Evolutionary conservation across 2,888 invertebrate species (phyloP), one percentile per base, ranked within the genome.

Genomic region (Bellardia pandia): DNA sequence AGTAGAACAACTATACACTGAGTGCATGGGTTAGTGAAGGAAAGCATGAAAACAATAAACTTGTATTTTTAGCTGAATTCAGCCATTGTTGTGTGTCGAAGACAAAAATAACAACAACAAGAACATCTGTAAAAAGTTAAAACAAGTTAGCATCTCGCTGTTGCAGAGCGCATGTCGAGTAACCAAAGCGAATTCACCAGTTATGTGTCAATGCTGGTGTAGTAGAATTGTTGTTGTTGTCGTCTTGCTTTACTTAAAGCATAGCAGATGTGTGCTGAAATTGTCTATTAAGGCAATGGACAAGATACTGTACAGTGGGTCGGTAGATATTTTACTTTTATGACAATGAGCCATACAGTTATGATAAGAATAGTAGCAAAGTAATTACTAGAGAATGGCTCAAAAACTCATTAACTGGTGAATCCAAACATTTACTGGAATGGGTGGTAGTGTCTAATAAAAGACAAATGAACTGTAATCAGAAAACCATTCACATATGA

Each of bases 41-140:
- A 77, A 23, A 23, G 62, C 71, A 74, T n/a, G 53, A 53, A 85
- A 84, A 79, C 81, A 87, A 78, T 48, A 60, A 42, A 77, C 42
- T 84, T 77, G 53, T 51, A 51, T 51, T 51, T 81, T 45, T 40
- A 66, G 81, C 86, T 78, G 66, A 88, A 88, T 87, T 88, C 88
- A 87, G 87, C 88, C 83, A 86, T 87, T 87, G 78, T 69, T 76
- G 56, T 85, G 33, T 72, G 48, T 69, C 16, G 13, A 23, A 64
- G 16, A 23, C 53, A 33, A 69, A 37, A 69, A 37, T 48, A 79
- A 51, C 62, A 77, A 30, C 42, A 56, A 33, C 40, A 60, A 40
- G 9, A 48, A 56, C 40, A 56, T 2, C 30, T 16, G 23, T 16
- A 16, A 62, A 40, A 60, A 71, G 48, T 51, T 40, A 48, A 56